Conservation (phyloP, 2,888 invertebrate genomes). For the Itoplectis maculator region DNA sequence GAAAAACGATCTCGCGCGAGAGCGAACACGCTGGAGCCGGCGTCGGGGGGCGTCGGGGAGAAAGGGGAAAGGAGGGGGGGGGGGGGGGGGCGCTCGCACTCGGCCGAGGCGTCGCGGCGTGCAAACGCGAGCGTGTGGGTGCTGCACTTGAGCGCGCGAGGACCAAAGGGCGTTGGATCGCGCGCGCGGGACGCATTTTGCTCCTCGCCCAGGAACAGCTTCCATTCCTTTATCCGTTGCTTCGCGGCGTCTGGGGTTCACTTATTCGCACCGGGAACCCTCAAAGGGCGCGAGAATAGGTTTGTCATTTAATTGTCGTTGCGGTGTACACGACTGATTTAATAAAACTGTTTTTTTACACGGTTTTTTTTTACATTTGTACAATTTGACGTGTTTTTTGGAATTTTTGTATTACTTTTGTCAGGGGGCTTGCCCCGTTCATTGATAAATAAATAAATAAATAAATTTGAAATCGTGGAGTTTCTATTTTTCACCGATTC, state of each 20-base stretch:
- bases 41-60: constrained; percentile 35
- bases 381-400: no score
- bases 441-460: no score
- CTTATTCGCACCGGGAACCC: not conserved
- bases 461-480: no score
- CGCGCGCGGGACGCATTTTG: constrained; percentile 19
- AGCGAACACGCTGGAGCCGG: constrained; percentile 65
- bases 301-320: not conserved
- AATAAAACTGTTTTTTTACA: not conserved
- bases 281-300: not conserved
- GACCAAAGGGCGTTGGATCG: constrained; percentile 39
- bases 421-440: no score
- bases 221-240: constrained; percentile 38
- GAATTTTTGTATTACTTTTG: no score
- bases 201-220: constrained; percentile 22
- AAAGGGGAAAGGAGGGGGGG: no score
- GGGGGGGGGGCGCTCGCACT: constrained; percentile 30
- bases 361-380: not conserved
- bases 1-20: constrained; percentile 80
- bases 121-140: not conserved
- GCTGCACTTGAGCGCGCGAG: constrained; percentile 16
- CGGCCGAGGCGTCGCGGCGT: not conserved
- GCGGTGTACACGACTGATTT: not conserved
- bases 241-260: constrained; percentile 11
- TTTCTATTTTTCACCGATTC: no score